Evolutionary conservation across 2,113 vertebrate species (phyloP).

Genomic region (Hemibates koningsi): DNA sequence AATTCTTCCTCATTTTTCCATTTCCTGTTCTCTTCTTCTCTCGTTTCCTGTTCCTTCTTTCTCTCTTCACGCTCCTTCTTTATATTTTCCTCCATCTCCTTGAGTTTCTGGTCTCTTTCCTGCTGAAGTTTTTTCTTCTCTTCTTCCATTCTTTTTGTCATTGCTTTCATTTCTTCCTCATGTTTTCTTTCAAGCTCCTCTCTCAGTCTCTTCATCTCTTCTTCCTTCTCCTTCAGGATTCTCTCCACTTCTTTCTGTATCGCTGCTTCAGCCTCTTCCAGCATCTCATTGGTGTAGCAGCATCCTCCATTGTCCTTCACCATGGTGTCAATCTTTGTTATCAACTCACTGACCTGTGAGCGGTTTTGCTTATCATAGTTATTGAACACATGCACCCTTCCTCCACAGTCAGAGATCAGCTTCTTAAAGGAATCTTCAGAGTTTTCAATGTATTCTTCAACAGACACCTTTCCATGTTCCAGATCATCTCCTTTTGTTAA

Average conservation of each 20-base stretch:
- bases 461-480: fast-evolving
- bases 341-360: fast-evolving
- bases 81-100: not conserved
- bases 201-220: fast-evolving
- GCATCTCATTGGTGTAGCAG: fast-evolving
- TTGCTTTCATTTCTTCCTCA: fast-evolving
- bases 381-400: not conserved
- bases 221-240: not conserved
- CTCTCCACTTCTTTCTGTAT: fast-evolving
- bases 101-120: not conserved
- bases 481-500: no score
- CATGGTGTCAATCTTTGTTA: not conserved
- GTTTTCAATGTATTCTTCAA: no score
- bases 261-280: fast-evolving
- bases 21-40: fast-evolving
- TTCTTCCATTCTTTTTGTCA: fast-evolving
- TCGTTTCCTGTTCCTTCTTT: fast-evolving
- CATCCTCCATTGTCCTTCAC: fast-evolving
- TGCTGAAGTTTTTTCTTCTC: fast-evolving
- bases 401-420: fast-evolving
- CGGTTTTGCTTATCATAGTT: fast-evolving
- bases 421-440: not conserved
- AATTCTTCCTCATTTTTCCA: fast-evolving
- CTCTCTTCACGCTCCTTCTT: fast-evolving
- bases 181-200: not conserved